These are phyloP conservation scores for Oceanodroma leucorhoa DNA, from an alignment of 2,797 vertebrate genomes.

Conservation along the genomic window DNA sequence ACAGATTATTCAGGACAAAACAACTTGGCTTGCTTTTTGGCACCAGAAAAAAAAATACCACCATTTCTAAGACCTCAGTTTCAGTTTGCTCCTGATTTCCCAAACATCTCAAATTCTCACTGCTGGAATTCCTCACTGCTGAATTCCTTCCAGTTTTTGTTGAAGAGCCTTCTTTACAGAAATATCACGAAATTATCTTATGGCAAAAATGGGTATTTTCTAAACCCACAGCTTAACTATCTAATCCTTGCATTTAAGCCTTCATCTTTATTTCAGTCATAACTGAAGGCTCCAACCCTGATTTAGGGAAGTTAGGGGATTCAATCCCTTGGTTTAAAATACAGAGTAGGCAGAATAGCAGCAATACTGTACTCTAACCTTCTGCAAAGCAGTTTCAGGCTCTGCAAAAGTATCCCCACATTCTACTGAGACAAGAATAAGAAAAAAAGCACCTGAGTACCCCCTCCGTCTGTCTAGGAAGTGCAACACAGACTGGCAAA, in stretches of 20 bases:
- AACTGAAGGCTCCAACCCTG: conserved; percentile 25
- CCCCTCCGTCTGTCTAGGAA: background rate
- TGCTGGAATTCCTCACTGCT: conserved; percentile 43
- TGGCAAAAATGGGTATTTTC: conserved; percentile 31
- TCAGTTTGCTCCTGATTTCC: conserved; percentile 64
- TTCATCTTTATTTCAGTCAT: conserved; percentile 23
- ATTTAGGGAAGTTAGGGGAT: conserved; percentile 10
- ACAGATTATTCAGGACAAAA: conserved; percentile 62
- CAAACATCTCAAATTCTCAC: conserved; percentile 62
- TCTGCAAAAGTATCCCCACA: background rate
- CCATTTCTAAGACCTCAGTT: conserved; percentile 56
- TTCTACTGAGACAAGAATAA: background rate
- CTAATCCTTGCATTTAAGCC: conserved; percentile 20
- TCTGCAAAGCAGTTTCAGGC: background rate
- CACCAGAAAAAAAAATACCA: conserved; percentile 46
- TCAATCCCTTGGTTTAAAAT: background rate
- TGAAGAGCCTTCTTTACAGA: conserved; percentile 36
- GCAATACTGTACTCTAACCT: background rate
- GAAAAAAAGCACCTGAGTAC: background rate
- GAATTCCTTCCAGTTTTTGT: conserved; percentile 50
- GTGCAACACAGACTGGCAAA: background rate
- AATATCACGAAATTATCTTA: conserved; percentile 31
- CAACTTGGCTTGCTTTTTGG: conserved; percentile 51
- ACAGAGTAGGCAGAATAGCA: background rate
- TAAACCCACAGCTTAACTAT: conserved; percentile 34